Percentiles rank a stretch among this genome's conserved stretches.
Conservation (phyloP, 2,113 vertebrate genomes). For the Herpetotheres cachinnans region DNA sequence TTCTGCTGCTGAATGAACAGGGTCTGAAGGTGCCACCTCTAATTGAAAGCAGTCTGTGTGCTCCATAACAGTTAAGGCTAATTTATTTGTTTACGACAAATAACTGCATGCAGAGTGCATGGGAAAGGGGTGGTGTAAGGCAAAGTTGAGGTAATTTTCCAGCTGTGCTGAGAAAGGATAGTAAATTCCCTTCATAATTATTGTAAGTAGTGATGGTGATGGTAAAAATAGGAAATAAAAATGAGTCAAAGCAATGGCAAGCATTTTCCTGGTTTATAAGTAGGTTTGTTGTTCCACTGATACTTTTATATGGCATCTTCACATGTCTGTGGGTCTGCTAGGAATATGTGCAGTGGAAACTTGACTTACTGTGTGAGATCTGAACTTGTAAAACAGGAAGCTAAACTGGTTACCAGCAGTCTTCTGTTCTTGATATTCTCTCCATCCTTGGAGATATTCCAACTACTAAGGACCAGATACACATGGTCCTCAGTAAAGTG, state of each 20-base stretch:
- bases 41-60: constrained; percentile 31
- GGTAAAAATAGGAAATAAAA: constrained; percentile 5
- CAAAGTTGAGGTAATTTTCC: constrained; percentile 36
- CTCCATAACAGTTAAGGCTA: constrained; percentile 2
- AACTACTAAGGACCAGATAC: neutral
- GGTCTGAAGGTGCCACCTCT: constrained; percentile 42
- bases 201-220: neutral
- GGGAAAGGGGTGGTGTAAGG: neutral
- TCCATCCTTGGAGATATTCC: neutral
- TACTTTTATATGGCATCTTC: neutral
- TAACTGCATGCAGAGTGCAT: neutral
- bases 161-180: neutral
- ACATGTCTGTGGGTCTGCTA: neutral
- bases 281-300: neutral
- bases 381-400: neutral
- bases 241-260: neutral
- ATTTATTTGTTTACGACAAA: constrained; percentile 59
- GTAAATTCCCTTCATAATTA: neutral
- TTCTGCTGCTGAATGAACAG: constrained; percentile 15
- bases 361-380: neutral
- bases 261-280: neutral
- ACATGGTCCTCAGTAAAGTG: neutral
- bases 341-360: neutral
- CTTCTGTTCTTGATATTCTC: neutral
- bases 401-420: neutral